Evolutionary conservation across 2,888 invertebrate species (phyloP), one percentile per base, ranked within the genome.

Genomic region (Steinernema carpocapsae): DNA sequence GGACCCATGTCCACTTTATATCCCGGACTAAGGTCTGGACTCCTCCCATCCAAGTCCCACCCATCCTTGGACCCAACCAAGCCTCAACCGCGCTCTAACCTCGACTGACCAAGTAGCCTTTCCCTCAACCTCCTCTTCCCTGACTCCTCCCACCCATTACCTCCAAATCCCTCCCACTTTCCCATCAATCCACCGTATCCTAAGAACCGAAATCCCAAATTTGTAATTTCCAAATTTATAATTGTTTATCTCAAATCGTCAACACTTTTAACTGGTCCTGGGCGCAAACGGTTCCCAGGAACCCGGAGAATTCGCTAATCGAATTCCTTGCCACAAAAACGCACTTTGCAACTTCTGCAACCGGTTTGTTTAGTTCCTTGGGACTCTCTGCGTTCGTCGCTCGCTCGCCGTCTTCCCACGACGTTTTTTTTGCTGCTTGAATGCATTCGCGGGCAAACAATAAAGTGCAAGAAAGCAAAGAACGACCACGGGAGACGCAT

Each of bases 311-410:
- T 43, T 43, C 7, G 7, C 43, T 43, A 43, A 43, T 43, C 43
- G 43, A 14, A 43, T 7, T 12, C 43, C 43, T 12, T 12, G 43
- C 14, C 43, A 43, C 43, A 43, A 43, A 43, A 43, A 43, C 51
- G 51, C 14, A 56, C 22, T 56, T 56, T 56, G 56, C 56, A 56
- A 56, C 56, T 26, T 56, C n/a, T 56, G 56, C 56, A 56, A 56
- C 56, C 56, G 22, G 56, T 56, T 19, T 22, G 22, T 19, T 14
- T 6, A 26, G 22, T 56, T 22, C 2, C 56, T 22, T 6, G 24
- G 24, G 56, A 3, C 22, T 7, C 56, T 12, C 2, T 26, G 26
- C 26, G 26, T 2, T 56, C 24, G 56, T 26, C n/a, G 24, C 43
- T 7, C 43, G 43, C 43, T 43, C 10, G 10, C 10, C 43, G 43